Evolutionary conservation across 2,888 invertebrate genomes (phyloP).

Genomic region (Cephus runcator): DNA sequence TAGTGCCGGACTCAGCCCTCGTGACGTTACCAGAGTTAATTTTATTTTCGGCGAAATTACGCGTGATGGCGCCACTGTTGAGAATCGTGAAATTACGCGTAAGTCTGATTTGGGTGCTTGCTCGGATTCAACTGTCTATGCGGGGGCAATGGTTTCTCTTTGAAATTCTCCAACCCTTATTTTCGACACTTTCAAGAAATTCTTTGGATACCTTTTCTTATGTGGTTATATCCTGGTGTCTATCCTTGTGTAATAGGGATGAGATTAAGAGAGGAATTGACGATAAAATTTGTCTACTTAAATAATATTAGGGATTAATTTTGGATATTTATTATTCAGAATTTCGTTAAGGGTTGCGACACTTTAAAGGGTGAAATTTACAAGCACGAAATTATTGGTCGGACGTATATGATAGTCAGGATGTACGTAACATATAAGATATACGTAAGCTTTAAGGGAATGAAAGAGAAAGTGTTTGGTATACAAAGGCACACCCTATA

Average conservation of each 20-base stretch:
- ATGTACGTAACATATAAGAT: slow-evolving; percentile 13
- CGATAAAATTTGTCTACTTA: background rate
- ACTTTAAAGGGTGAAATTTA: slow-evolving; percentile 20
- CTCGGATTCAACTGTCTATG: background rate
- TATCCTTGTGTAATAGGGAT: background rate
- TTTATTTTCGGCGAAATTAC: slow-evolving; percentile 4
- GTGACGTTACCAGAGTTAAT: background rate
- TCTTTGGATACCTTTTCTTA: background rate
- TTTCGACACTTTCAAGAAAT: background rate
- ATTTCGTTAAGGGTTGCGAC: slow-evolving; percentile 26
- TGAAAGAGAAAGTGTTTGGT: slow-evolving; percentile 20
- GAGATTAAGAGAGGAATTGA: background rate
- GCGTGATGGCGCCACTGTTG: slow-evolving; percentile 18
- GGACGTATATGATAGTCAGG: slow-evolving; percentile 13
- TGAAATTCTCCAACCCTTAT: background rate
- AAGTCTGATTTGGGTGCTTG: background rate
- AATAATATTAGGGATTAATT: background rate
- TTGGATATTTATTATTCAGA: slow-evolving; percentile 16
- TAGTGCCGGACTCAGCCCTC: slow-evolving; percentile 26
- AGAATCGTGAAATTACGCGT: background rate
- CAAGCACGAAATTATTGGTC: slow-evolving; percentile 25
- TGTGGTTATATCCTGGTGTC: background rate
- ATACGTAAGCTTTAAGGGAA: slow-evolving; percentile 9
- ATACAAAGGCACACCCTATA: slow-evolving; percentile 40
- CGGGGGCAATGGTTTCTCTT: background rate